phyloP scores from a whole-genome alignment of 2,888 invertebrate genomes.

The Arctia plantaginis region DNA sequence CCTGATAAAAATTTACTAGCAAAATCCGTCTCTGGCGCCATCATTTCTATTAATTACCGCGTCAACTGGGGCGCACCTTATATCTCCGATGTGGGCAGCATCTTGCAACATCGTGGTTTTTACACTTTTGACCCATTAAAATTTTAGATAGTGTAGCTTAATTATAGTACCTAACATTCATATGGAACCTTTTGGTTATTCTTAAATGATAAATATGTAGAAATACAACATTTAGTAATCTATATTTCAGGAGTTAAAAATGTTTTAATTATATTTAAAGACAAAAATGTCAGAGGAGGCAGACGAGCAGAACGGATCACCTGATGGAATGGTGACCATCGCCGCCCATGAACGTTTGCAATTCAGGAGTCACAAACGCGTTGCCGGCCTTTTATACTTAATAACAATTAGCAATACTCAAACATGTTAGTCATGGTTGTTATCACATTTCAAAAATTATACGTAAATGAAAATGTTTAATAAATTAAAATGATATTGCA shows the following conservation, averaged over 20 bases:
- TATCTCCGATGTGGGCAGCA: constrained; percentile 61
- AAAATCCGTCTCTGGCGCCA: constrained; percentile 58
- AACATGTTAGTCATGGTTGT: not conserved
- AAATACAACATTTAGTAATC: not conserved
- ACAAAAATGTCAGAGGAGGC: no score
- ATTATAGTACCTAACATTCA: not conserved
- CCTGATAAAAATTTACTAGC: not conserved
- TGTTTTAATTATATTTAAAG: no score
- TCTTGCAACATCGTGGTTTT: constrained; percentile 49
- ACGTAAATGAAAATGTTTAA: not conserved
- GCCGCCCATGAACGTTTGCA: no score
- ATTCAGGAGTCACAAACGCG: no score
- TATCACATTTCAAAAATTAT: not conserved
- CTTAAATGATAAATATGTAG: not conserved
- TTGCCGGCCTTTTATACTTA: not conserved
- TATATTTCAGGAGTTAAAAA: no score
- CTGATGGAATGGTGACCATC: no score
- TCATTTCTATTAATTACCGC: constrained; percentile 77
- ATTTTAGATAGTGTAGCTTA: constrained; percentile 21
- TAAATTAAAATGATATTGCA: not conserved
- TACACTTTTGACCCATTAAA: constrained; percentile 34
- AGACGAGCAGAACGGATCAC: no score
- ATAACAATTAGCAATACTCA: not conserved
- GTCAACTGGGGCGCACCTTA: constrained; percentile 72
- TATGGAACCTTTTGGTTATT: not conserved